Percentiles rank a stretch among this genome's conserved stretches.
phyloP scores from a whole-genome alignment of 53 echinoderm and acorn worm genomes.

The Echinarachnius parma region DNA sequence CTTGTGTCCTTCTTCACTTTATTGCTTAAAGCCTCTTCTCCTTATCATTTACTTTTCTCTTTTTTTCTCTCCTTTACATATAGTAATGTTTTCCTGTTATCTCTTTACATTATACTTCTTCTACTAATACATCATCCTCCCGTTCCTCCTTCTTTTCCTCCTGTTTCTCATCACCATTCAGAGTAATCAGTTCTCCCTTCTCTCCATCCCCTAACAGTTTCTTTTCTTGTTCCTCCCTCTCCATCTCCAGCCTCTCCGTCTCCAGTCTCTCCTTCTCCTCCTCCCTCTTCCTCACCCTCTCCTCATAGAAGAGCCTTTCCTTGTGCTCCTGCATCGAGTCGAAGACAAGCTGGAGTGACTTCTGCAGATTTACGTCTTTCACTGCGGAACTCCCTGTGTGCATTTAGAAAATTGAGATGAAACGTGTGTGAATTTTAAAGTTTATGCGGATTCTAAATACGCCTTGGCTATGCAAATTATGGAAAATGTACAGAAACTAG shows the following conservation, averaged over 20 bases:
- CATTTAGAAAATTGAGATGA: neutral
- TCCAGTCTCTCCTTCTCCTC: slow-evolving; percentile 11
- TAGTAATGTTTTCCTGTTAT: neutral
- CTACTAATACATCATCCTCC: neutral
- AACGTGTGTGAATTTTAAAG: neutral
- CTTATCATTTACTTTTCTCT: neutral
- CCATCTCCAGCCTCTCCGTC: slow-evolving; percentile 20
- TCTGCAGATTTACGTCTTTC: slow-evolving; percentile 55
- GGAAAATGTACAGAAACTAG: too few relatives aligned
- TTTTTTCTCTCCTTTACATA: neutral
- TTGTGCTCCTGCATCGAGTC: slow-evolving; percentile 63
- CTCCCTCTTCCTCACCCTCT: slow-evolving; percentile 21
- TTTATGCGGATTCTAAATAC: too few relatives aligned
- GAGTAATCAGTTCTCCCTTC: too few relatives aligned
- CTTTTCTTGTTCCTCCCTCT: slow-evolving; percentile 30
- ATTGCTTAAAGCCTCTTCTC: neutral
- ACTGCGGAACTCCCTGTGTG: slow-evolving; percentile 67
- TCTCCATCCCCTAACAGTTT: slow-evolving; percentile 3
- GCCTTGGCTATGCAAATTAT: too few relatives aligned
- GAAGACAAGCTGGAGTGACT: slow-evolving; percentile 64
- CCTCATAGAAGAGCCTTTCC: slow-evolving; percentile 35
- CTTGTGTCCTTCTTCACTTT: neutral
- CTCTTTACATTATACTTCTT: neutral
- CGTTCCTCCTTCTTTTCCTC: neutral
- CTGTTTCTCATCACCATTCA: too few relatives aligned